Percentiles rank a stretch among this genome's conserved stretches.
phyloP scores from a whole-genome alignment of 2,797 vertebrate genomes.

The Pyrocephalus nanus region DNA sequence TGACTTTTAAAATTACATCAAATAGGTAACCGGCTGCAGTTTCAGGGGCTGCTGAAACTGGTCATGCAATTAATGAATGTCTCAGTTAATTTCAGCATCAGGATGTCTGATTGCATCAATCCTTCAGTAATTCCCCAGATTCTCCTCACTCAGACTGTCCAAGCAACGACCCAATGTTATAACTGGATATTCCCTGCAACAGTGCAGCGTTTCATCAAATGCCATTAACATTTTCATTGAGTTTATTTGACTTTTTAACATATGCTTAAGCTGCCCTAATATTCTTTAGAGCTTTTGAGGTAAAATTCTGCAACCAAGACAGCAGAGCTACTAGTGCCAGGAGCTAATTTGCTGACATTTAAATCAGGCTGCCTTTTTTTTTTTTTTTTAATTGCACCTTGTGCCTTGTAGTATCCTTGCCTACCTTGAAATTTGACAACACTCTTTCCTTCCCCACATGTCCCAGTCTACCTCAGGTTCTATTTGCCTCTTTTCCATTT shows the following conservation, averaged over 20 bases:
- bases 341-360: not conserved
- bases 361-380: not conserved
- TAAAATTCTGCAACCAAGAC: not conserved
- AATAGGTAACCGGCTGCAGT: not conserved
- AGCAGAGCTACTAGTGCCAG: not conserved
- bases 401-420: not conserved
- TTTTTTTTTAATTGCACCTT: not conserved
- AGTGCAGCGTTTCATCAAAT: fast-evolving
- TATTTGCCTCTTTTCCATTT: not conserved
- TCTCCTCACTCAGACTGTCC: not conserved
- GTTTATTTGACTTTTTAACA: not conserved
- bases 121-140: not conserved
- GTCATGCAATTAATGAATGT: not conserved
- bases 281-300: not conserved
- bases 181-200: not conserved
- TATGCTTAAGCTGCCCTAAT: not conserved
- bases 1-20: not conserved
- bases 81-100: fast-evolving
- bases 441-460: not conserved
- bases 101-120: not conserved
- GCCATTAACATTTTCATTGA: fast-evolving
- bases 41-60: not conserved
- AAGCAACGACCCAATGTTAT: not conserved
- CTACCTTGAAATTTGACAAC: not conserved
- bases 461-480: not conserved